phyloP scores from a whole-genome alignment of 2,113 vertebrate species.

The Pomatostomus ruficeps region DNA sequence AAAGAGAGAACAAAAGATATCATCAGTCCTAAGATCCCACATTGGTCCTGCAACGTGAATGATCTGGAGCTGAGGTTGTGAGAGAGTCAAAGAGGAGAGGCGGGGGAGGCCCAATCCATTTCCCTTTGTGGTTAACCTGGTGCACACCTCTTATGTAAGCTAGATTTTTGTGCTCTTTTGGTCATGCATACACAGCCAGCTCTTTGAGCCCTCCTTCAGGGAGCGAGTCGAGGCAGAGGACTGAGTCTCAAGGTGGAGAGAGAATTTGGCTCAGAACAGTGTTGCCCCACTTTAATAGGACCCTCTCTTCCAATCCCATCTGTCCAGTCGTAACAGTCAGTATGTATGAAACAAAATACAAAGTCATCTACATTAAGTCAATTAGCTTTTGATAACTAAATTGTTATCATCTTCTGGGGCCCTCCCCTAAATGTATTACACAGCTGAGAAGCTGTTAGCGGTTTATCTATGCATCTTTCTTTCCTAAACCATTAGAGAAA shows the following conservation, averaged over 20 bases:
- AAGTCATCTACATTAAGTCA: background rate
- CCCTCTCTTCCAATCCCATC: background rate
- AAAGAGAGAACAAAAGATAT: background rate
- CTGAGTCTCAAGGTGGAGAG: background rate
- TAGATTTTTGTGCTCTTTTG: background rate
- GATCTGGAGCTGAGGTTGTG: background rate
- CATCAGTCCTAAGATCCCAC: background rate
- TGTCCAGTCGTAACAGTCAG: background rate
- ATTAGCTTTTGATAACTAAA: background rate
- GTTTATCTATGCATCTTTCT: background rate
- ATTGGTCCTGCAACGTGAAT: background rate
- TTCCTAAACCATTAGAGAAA: background rate
- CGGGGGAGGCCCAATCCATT: too few relatives aligned
- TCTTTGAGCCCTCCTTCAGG: background rate
- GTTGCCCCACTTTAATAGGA: background rate
- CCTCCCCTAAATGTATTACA: background rate
- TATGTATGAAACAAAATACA: background rate
- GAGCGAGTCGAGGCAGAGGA: background rate
- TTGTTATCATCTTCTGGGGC: background rate
- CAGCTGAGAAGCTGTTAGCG: background rate
- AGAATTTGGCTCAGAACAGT: background rate
- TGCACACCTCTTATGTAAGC: rapidly evolving
- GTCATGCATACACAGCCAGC: background rate
- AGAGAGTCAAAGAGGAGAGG: background rate
- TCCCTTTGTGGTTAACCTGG: background rate